Base-by-base conservation (phyloP, 2,113 vertebrate species). In the Lagopus leucura region DNA sequence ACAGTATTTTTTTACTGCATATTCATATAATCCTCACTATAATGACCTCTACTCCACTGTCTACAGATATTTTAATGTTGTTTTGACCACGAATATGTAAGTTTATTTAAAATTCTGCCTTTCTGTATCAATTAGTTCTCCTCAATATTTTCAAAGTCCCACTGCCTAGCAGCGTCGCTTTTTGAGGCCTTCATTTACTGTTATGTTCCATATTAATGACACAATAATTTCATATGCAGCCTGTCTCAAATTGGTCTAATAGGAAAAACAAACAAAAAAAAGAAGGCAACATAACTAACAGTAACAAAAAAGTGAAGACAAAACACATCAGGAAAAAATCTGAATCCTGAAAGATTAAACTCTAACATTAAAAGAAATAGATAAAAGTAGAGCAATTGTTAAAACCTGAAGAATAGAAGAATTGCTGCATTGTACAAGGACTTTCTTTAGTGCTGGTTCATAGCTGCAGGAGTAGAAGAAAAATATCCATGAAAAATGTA, bases 401-500 rank as follows among this genome's bases (percentile, higher is more conserved):
- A 27, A 87, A 92, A 92, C 6, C 36, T 72, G 58, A 90, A 75
- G 30, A 50, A 76, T 60, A 54, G 77, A 92, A 85, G 58, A 94
- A 72, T 30, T 65, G 48, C 77, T 92, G 45, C n/a, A 45, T 18
- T 57, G 60, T 75, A 61, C 19, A 30, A 47, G 25, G 60, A 64
- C 6, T 73, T 72, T 64, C n/a, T 92, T 84, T 66, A 69, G 45
- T 7, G 54, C 34, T 72, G n/a, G 64, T 11, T 72, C 38, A 57
- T 84, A 72, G 63, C 63, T 65, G 43, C 81, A 72, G 63, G 34
- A 87, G 63, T 66, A 40, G 54, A 94, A 93, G 70, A 77, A 93
- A 94, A 94, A 90, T 64, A 84, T 54, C 81, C 15, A 93, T 89
- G 74, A 94, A 90, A 96, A 94, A 95, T 87, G 71, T 34, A 89